These are phyloP conservation scores for Engystomops pustulosus DNA, from an alignment of 2,113 vertebrate genomes.

Conservation along the genomic window DNA sequence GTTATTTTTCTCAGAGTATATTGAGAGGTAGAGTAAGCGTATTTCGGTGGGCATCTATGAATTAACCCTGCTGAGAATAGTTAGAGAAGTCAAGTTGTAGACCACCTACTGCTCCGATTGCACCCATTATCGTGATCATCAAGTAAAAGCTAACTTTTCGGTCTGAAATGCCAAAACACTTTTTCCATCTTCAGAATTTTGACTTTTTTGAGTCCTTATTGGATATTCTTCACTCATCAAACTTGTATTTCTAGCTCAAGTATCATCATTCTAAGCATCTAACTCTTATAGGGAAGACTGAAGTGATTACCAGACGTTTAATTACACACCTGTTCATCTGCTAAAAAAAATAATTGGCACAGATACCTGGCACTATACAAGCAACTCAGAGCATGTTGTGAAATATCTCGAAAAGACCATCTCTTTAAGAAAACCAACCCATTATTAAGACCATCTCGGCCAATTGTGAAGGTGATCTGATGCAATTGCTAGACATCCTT, in stretches of 20 bases:
- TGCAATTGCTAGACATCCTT: too few species aligned
- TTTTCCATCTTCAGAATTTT: background rate
- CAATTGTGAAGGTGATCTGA: too few species aligned
- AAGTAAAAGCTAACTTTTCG: background rate
- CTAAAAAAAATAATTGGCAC: constrained; percentile 4
- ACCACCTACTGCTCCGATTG: background rate
- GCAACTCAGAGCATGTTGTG: background rate
- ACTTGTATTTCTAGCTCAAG: constrained; percentile 52
- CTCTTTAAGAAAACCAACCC: too few species aligned
- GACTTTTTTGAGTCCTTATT: constrained; percentile 31
- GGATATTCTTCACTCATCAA: constrained; percentile 49
- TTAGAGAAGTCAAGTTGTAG: background rate
- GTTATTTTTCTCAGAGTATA: background rate
- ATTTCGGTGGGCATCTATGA: background rate
- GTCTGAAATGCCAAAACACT: constrained; percentile 10
- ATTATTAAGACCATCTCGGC: too few species aligned
- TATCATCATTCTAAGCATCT: constrained; percentile 44
- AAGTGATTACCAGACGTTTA: constrained; percentile 57
- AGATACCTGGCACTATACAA: constrained; percentile 39
- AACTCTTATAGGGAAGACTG: constrained; percentile 41
- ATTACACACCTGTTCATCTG: constrained; percentile 50
- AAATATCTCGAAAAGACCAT: too few species aligned
- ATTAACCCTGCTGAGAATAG: constrained; percentile 4
- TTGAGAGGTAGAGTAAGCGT: constrained; percentile 1
- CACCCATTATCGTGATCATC: background rate